These are phyloP conservation scores for Acrocephalus kingi DNA, from an alignment of 2,113 vertebrate species.

Conservation along the genomic window DNA sequence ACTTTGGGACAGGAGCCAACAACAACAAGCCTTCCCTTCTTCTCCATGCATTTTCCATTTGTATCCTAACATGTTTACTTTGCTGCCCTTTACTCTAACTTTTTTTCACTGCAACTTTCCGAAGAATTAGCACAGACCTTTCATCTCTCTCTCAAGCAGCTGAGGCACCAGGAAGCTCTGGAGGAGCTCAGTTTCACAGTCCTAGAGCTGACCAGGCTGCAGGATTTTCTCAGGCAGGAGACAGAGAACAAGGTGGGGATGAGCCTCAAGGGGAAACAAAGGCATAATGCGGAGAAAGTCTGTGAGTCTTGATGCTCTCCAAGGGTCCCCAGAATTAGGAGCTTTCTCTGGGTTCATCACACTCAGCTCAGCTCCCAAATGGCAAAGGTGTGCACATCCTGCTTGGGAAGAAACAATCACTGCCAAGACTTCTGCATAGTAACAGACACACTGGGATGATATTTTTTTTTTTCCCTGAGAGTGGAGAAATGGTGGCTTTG, in stretches of 20 bases:
- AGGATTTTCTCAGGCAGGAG: conserved; percentile 1
- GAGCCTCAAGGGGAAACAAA: neutral
- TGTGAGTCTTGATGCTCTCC: neutral
- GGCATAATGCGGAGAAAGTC: neutral
- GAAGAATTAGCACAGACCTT: neutral
- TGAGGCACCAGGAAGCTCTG: conserved; percentile 20
- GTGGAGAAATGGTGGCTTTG: neutral
- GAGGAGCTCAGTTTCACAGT: neutral
- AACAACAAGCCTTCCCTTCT: conserved; percentile 57
- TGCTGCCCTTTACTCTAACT: conserved; percentile 63
- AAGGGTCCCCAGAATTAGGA: neutral
- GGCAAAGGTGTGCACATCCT: neutral
- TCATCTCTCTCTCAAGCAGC: conserved; percentile 43
- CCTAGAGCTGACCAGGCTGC: neutral
- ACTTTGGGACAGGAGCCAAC: conserved; percentile 55
- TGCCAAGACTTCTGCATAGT: neutral
- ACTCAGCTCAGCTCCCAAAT: neutral
- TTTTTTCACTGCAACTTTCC: conserved; percentile 62
- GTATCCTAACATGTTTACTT: conserved; percentile 69
- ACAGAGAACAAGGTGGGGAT: neutral
- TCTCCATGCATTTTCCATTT: conserved; percentile 68
- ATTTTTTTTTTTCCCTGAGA: neutral
- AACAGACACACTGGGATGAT: neutral
- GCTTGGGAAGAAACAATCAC: neutral
- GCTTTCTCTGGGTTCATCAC: neutral